These are phyloP conservation scores for Orchesella cincta DNA, from an alignment of 1,140 invertebrate genomes.

Conservation along the genomic window DNA sequence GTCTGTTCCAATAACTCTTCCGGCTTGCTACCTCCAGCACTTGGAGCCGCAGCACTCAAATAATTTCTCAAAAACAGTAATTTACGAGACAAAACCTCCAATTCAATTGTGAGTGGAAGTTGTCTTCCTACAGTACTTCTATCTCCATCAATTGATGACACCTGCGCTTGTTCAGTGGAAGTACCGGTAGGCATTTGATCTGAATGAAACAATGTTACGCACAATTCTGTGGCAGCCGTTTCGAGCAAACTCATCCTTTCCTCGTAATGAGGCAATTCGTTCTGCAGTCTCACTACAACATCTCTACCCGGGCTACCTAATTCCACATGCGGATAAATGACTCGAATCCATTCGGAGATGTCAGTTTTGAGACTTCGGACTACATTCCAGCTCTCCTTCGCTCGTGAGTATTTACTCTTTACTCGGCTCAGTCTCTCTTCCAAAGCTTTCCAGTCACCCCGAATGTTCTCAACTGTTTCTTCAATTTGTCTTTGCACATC, in stretches of 20 bases:
- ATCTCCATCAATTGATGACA: not conserved
- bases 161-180: not conserved
- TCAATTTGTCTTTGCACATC: slow-evolving; percentile 43
- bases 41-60: not conserved
- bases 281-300: slow-evolving; percentile 22
- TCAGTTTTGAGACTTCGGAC: slow-evolving; percentile 18
- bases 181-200: not conserved
- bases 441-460: slow-evolving; percentile 33
- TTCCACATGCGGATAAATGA: slow-evolving; percentile 28
- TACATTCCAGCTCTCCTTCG: not conserved
- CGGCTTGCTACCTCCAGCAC: not conserved
- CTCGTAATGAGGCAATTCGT: slow-evolving; percentile 38
- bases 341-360: slow-evolving; percentile 34
- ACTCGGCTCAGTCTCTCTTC: slow-evolving; percentile 30
- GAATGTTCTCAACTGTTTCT: slow-evolving; percentile 23
- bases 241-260: slow-evolving; percentile 40
- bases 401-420: slow-evolving; percentile 14
- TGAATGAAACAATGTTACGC: slow-evolving; percentile 30
- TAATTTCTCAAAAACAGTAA: slow-evolving; percentile 34
- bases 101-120: slow-evolving; percentile 32
- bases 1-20: slow-evolving; percentile 29
- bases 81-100: slow-evolving; percentile 35
- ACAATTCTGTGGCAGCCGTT: slow-evolving; percentile 33
- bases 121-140: not conserved
- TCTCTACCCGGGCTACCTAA: not conserved